These are phyloP conservation scores for Drosophila meridiana DNA, from an alignment of 2,888 invertebrate species.

Conservation along the genomic window DNA sequence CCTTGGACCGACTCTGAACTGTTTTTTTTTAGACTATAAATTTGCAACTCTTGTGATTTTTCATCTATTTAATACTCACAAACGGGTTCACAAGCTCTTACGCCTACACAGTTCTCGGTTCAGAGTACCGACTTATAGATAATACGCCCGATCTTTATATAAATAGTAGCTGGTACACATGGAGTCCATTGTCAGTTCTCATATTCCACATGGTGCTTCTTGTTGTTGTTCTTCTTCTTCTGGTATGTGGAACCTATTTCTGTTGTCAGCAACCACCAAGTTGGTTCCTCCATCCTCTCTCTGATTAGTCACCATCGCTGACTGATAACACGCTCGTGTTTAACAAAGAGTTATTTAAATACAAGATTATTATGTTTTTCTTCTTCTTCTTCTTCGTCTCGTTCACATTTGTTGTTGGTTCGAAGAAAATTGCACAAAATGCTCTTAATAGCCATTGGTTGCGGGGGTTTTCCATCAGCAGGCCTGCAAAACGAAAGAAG, in stretches of 20 bases:
- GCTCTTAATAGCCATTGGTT: constrained; percentile 52
- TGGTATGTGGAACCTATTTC: constrained; percentile 33
- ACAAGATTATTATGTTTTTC: constrained; percentile 23
- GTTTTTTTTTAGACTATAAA: background rate
- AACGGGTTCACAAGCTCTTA: constrained; percentile 36
- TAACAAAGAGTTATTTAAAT: constrained; percentile 64
- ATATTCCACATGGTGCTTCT: constrained; percentile 15
- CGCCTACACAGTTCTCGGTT: constrained; percentile 21
- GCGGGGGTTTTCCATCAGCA: constrained; percentile 73
- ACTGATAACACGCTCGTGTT: constrained; percentile 58
- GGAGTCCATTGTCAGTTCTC: constrained; percentile 53
- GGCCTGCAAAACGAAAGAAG: constrained; percentile 65
- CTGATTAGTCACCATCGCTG: constrained; percentile 37
- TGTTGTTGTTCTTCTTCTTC: background rate
- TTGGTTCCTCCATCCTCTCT: constrained; percentile 2
- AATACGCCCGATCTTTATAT: constrained; percentile 13
- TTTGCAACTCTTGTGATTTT: constrained; percentile 63
- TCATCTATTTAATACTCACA: constrained; percentile 75
- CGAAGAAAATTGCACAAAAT: constrained; percentile 78
- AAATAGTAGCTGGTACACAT: constrained; percentile 23
- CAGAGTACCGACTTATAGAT: constrained; percentile 19
- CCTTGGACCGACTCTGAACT: constrained; percentile 18
- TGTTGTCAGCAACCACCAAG: constrained; percentile 19
- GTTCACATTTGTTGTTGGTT: constrained; percentile 32
- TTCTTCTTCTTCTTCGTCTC: constrained; percentile 5